Evolutionary conservation across 2,797 vertebrate genomes (phyloP).

Genomic region (Esox lucius): DNA sequence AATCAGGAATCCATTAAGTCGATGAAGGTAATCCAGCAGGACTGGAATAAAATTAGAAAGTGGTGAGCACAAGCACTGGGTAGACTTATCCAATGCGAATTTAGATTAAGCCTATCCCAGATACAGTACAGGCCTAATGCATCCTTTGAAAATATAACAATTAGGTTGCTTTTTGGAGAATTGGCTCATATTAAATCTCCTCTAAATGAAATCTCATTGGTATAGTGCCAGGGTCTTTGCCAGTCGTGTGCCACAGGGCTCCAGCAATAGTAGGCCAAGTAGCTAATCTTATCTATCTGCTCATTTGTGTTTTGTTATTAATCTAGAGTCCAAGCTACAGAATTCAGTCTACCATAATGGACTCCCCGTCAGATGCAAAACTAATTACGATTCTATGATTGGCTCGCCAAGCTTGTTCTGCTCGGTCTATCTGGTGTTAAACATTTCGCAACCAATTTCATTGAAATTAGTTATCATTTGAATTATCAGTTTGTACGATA

Average conservation of each 20-base stretch:
- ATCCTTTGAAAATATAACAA: neutral
- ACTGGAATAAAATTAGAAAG: slow-evolving; percentile 62
- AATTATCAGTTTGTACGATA: neutral
- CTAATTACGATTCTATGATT: neutral
- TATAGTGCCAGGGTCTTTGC: neutral
- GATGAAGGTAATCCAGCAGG: slow-evolving; percentile 71
- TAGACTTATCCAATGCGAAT: neutral
- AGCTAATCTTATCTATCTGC: slow-evolving; percentile 36
- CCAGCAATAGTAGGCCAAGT: neutral
- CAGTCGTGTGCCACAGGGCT: neutral
- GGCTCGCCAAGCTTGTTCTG: no score
- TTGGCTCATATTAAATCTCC: neutral
- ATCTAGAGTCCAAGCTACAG: slow-evolving; percentile 10
- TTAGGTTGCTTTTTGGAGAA: neutral
- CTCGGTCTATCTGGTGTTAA: neutral
- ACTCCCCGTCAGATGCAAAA: neutral
- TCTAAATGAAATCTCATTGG: neutral
- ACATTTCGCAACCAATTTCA: neutral
- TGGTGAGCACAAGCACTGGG: slow-evolving; percentile 43
- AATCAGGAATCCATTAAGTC: slow-evolving; percentile 70
- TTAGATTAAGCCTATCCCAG: slow-evolving; percentile 36
- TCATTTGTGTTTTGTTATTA: slow-evolving; percentile 43
- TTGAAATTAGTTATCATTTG: neutral
- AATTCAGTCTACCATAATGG: neutral
- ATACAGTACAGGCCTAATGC: neutral